These are phyloP conservation scores for Dendrophyllia cribrosa DNA, from an alignment of 64 coral and sea anemone species.

Conservation along the genomic window DNA sequence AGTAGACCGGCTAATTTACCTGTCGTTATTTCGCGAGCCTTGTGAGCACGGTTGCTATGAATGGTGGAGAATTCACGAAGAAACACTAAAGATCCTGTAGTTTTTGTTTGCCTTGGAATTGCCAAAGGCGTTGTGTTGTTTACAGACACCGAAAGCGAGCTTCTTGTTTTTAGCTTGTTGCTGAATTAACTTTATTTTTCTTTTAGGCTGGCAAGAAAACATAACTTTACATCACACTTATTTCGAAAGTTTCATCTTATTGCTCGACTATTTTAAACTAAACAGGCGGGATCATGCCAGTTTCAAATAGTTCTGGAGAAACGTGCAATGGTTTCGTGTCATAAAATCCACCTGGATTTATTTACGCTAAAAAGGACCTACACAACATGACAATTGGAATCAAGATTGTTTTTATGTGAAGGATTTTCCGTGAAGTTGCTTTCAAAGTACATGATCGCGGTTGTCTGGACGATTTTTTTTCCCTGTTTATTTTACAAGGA, in stretches of 20 bases:
- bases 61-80: neutral
- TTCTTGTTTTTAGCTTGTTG: slow-evolving; percentile 3
- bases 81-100: neutral
- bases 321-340: slow-evolving; percentile 48
- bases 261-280: neutral
- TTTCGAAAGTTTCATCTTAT: neutral
- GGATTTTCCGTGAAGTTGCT: slow-evolving; percentile 3
- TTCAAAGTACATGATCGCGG: slow-evolving; percentile 11
- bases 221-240: neutral
- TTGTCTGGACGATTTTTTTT: neutral
- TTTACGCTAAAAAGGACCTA: neutral
- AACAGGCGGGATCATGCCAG: slow-evolving; percentile 35
- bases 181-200: neutral
- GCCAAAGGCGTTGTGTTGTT: slow-evolving; percentile 38
- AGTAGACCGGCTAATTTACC: neutral
- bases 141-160: slow-evolving; percentile 14
- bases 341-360: slow-evolving; percentile 32
- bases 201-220: slow-evolving; percentile 1
- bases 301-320: slow-evolving; percentile 55
- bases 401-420: too few relatives aligned
- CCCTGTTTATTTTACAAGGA: slow-evolving; percentile 17
- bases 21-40: neutral
- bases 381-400: neutral
- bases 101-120: slow-evolving; percentile 33
- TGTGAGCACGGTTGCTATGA: neutral